Percentiles rank a stretch among this genome's conserved stretches.
These are phyloP conservation scores for Herminia tarsipennalis DNA, from an alignment of 2,888 invertebrate species.

Conservation along the genomic window DNA sequence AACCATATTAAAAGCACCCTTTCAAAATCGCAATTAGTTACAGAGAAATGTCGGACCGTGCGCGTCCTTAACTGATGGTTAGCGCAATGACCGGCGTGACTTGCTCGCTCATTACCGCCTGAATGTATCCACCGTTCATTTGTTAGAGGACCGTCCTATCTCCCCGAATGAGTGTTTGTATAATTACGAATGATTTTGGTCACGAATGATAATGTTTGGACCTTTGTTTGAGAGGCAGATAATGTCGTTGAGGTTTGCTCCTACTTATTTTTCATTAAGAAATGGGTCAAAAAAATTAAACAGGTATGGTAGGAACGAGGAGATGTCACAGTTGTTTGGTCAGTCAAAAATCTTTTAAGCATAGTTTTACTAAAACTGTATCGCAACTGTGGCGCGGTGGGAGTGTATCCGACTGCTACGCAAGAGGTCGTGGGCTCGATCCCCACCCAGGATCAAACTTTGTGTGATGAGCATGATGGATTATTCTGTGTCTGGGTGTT, in stretches of 20 bases:
- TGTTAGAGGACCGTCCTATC: constrained; percentile 30
- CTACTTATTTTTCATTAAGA: background rate
- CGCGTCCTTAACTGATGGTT: constrained; percentile 39
- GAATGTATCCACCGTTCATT: constrained; percentile 26
- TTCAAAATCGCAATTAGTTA: constrained; percentile 44
- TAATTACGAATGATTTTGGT: constrained; percentile 2
- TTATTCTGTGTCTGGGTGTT: no score
- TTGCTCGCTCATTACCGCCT: constrained; percentile 43
- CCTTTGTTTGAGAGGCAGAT: background rate
- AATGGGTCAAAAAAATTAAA: no score
- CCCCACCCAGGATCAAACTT: no score
- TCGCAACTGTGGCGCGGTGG: background rate
- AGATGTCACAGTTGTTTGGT: background rate
- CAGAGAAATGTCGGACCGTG: constrained; percentile 37
- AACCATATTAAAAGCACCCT: constrained; percentile 19
- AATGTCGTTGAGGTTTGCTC: background rate
- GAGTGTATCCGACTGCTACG: no score
- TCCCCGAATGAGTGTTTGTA: constrained; percentile 6
- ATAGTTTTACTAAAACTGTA: background rate
- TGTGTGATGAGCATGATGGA: no score
- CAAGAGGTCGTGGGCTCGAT: no score
- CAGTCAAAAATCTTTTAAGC: background rate
- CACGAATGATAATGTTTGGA: background rate
- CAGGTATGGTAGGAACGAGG: background rate
- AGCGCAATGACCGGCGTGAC: constrained; percentile 42